Conservation (phyloP, 2,797 vertebrate genomes). For the Poeciliopsis paucimaculata region DNA sequence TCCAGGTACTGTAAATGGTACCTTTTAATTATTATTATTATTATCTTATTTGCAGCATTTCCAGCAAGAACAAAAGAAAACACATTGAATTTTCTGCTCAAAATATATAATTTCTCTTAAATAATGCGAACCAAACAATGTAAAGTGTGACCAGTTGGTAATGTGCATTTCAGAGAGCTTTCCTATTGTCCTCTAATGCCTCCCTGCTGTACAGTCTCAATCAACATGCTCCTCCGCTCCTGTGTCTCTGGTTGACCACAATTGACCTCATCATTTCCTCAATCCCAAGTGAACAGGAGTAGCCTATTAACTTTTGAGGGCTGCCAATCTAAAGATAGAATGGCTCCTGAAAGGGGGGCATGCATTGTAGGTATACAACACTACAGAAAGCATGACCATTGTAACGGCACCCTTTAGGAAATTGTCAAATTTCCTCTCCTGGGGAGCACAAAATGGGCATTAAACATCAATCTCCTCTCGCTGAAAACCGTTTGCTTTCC, state of each 20-base stretch:
- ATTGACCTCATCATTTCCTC: conserved; percentile 47
- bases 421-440: not conserved
- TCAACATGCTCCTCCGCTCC: conserved; percentile 32
- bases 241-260: conserved; percentile 36
- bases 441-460: not conserved
- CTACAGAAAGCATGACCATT: not conserved
- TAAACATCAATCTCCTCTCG: not conserved
- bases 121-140: not conserved
- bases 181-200: not conserved
- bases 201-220: conserved; percentile 12
- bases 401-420: not conserved
- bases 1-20: too few species aligned
- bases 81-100: not conserved
- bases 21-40: not conserved
- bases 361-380: conserved; percentile 17
- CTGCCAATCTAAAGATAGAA: conserved; percentile 43
- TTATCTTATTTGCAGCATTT: not conserved
- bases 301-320: conserved; percentile 33
- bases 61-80: not conserved
- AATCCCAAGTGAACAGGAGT: conserved; percentile 43
- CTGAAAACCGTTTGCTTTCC: not conserved
- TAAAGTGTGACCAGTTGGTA: not conserved
- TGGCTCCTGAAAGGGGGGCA: conserved; percentile 25
- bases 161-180: not conserved
- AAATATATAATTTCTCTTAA: not conserved